Evolutionary conservation across 2,888 invertebrate genomes (phyloP), one percentile per base, ranked within the genome.

Genomic region (Melinaea menophilus): DNA sequence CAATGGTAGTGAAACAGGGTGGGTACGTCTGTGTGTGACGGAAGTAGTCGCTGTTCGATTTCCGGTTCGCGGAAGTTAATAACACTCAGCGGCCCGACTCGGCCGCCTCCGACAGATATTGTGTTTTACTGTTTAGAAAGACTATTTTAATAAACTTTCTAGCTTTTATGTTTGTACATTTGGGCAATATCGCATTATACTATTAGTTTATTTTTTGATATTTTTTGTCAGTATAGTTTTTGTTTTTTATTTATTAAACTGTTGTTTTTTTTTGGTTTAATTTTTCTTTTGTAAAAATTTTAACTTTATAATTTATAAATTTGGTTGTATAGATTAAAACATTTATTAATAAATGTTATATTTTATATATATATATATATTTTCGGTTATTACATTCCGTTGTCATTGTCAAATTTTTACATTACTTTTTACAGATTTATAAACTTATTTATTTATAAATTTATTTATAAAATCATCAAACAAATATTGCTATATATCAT

Each of bases 41-140:
- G 68, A 67, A 63, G 67, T 67, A 68, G 67, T 65, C 58, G 64
- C 75, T 75, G 74, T 77, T 80, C 82, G 81, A 86, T 85, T 81
- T 87, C 86, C 86, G 85, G 81, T 55, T 71, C 72, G 72, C 83
- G 84, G 82, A 85, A 83, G 79, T 79, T 83, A 83, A 85, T 85
- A 85, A 84, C 82, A 80, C 78, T 80, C 72, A 71, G 71, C 68
- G 72, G 65, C 58, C 61, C 45, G 59, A 56, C 66, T 66, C 56
- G 62, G 61, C 60, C 61, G 68, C 67, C 60, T 56, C 61, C 61
- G 66, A 68, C 69, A 69, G 62, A 71, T 71, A 68, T 69, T 64
- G 61, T 67, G 62, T 69, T 65, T 56, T 60, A 47, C 33, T 56
- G 61, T 61, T 61, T 58, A 55, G 57, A 62, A 64, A 55, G 58